A percentile compares a stretch with the other conserved stretches of the same genome.
Conservation (phyloP, 2,888 invertebrate species). For the Aspidapion aeneum region DNA sequence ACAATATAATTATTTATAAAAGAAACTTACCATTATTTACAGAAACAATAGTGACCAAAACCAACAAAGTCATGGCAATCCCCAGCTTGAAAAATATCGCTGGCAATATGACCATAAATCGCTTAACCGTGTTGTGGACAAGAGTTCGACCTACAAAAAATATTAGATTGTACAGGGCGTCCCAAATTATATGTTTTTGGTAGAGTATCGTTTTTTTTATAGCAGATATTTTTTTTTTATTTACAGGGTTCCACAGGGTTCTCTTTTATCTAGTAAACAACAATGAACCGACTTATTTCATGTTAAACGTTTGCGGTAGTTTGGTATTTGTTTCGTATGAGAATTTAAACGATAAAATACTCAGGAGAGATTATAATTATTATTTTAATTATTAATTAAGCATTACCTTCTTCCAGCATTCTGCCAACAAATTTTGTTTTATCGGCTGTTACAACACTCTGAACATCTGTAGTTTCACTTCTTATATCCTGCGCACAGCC, state of each 20-base stretch:
- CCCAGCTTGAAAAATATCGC: slow-evolving; percentile 75
- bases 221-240: too few relatives aligned
- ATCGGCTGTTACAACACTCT: neutral
- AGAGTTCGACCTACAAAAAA: slow-evolving; percentile 59
- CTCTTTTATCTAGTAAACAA: too few relatives aligned
- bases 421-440: slow-evolving; percentile 22
- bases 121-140: slow-evolving; percentile 67
- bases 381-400: too few relatives aligned
- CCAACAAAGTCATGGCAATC: slow-evolving; percentile 64
- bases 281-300: too few relatives aligned
- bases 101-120: slow-evolving; percentile 66
- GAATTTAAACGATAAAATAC: too few relatives aligned
- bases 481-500: neutral
- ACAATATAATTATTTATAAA: too few relatives aligned
- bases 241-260: too few relatives aligned
- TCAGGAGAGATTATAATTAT: too few relatives aligned
- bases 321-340: too few relatives aligned
- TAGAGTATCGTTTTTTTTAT: too few relatives aligned
- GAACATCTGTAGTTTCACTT: neutral
- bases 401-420: slow-evolving; percentile 29
- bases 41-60: slow-evolving; percentile 67
- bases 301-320: too few relatives aligned
- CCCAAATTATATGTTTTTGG: too few relatives aligned
- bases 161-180: neutral
- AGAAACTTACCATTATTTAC: slow-evolving; percentile 67